phyloP scores from a whole-genome alignment of 2,888 invertebrate genomes.

The Mythimna lalbum region DNA sequence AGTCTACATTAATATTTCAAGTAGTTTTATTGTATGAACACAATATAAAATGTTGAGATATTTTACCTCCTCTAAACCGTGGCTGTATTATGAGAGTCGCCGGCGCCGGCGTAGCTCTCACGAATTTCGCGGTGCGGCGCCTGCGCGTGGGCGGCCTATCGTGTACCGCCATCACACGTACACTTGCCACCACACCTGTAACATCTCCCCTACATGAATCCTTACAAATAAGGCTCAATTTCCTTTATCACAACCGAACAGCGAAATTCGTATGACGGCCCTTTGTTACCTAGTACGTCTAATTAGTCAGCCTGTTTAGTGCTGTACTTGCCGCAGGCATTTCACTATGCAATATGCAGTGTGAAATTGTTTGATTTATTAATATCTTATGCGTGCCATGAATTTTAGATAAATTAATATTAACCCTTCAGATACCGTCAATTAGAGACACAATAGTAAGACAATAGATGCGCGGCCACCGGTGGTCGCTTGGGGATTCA shows the following conservation, averaged over 20 bases:
- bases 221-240: conserved; percentile 70
- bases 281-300: conserved; percentile 89
- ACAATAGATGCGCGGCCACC: too few species aligned
- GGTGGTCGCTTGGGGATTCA: too few species aligned
- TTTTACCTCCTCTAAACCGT: conserved; percentile 61
- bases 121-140: conserved; percentile 89
- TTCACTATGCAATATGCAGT: conserved; percentile 79
- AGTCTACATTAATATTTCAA: conserved; percentile 46
- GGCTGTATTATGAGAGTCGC: conserved; percentile 73
- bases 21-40: conserved; percentile 49
- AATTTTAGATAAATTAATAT: conserved; percentile 57
- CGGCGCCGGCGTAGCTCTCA: conserved; percentile 86
- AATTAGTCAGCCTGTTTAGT: conserved; percentile 90
- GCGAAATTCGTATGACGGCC: conserved; percentile 74
- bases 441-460: too few species aligned
- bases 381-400: conserved; percentile 68
- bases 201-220: conserved; percentile 67
- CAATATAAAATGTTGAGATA: conserved; percentile 60
- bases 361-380: conserved; percentile 85
- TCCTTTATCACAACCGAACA: conserved; percentile 58
- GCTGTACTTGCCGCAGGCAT: conserved; percentile 83
- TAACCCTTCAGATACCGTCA: too few species aligned
- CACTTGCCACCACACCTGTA: conserved; percentile 73
- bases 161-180: conserved; percentile 85
- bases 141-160: conserved; percentile 88